These are phyloP conservation scores for Aegithalos caudatus DNA, from an alignment of 2,113 vertebrate genomes.

Conservation along the genomic window DNA sequence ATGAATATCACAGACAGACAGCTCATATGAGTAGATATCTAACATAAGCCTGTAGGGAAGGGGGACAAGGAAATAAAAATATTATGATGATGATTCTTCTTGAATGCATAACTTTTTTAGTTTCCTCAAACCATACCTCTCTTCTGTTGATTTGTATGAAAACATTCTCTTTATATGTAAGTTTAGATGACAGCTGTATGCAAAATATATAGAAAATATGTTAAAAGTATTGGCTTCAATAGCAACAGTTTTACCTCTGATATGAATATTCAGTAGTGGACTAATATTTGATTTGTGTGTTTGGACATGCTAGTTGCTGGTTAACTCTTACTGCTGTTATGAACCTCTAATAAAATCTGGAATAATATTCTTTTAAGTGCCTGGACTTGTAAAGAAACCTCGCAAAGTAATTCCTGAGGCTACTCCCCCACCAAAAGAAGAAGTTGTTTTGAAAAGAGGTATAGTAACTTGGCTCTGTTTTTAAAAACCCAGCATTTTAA, in stretches of 20 bases:
- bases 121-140: neutral
- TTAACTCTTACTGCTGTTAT: neutral
- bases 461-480: constrained; percentile 44
- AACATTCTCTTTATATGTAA: neutral
- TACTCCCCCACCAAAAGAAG: constrained; percentile 78
- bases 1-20: neutral
- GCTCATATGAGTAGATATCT: neutral
- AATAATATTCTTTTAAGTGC: constrained; percentile 77
- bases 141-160: neutral
- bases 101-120: neutral
- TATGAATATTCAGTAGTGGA: neutral
- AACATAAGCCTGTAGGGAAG: neutral
- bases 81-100: neutral
- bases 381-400: constrained; percentile 78
- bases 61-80: neutral
- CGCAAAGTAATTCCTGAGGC: constrained; percentile 75
- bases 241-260: neutral
- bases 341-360: constrained; percentile 58
- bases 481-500: neutral
- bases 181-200: neutral
- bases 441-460: constrained; percentile 83
- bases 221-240: neutral
- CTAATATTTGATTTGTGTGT: neutral
- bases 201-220: neutral
- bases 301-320: neutral